These are phyloP conservation scores for Emys orbicularis DNA, from an alignment of 2,797 vertebrate genomes.

Conservation along the genomic window DNA sequence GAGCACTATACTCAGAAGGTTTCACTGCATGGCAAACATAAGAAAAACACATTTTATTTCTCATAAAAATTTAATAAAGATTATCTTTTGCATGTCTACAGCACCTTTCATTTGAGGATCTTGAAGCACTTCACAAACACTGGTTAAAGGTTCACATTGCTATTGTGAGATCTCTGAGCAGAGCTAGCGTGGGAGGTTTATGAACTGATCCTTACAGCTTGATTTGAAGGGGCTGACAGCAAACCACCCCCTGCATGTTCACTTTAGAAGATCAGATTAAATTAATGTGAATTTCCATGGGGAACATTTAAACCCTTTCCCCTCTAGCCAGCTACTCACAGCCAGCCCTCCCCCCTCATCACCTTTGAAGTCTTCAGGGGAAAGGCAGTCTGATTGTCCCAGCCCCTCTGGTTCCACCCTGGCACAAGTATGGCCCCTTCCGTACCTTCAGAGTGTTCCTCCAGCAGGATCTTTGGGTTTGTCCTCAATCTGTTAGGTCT, in stretches of 20 bases:
- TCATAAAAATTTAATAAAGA: conserved; percentile 33
- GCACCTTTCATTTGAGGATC: neutral
- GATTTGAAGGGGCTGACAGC: neutral
- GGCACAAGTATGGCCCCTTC: neutral
- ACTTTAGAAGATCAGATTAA: neutral
- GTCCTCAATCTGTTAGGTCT: neutral
- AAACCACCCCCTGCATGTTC: neutral
- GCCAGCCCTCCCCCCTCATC: neutral
- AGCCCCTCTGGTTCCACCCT: fast-evolving
- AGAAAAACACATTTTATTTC: conserved; percentile 12
- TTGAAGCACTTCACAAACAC: conserved; percentile 19
- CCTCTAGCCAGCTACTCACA: neutral
- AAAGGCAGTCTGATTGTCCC: neutral
- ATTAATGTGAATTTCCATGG: neutral
- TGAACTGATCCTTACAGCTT: neutral
- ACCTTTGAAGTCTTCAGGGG: neutral
- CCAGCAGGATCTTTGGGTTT: neutral
- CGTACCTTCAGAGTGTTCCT: neutral
- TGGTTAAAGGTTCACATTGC: neutral
- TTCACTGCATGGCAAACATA: conserved; percentile 22
- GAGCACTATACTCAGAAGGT: conserved; percentile 20
- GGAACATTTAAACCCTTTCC: neutral
- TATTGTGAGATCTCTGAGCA: neutral
- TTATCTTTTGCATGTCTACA: neutral
- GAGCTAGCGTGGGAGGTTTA: neutral